Base-by-base conservation (phyloP, 1,140 invertebrate genomes). In the Dreissena rostriformis region DNA sequence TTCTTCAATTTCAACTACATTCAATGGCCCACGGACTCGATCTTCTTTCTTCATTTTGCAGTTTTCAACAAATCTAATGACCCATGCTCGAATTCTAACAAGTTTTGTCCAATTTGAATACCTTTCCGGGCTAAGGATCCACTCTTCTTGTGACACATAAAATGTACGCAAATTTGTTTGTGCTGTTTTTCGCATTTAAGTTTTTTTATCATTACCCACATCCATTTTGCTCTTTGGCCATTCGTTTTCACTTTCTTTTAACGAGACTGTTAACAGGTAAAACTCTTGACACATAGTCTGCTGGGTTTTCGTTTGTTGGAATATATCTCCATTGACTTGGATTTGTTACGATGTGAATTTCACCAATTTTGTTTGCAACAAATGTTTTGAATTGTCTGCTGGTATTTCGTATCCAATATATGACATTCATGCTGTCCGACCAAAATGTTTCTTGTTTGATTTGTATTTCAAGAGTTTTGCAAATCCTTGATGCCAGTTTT, bases 31-130 rank as follows among this genome's bases (percentile, higher is more conserved):
- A 39, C 39, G 2, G 39, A 39, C 39, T 39, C 39, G 39, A 39
- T 39, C 39, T 2, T 39, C 39, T 39, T 39, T 39, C 39, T 39
- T 39, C 39, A 39, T 39, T 2, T 39, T 39, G 39, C 39, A 39
- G 39, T 39, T 39, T 39, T 39, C 39, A 39, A 39, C 39, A 39
- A 39, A 39, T 39, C 70, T 6, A 26, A 4, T n/a, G 15, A 81
- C 79, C 79, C 79, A 81, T 14, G 70, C 55, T 65, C 28, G 70
- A 10, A 79, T 66, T 19, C 53, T n/a, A 19, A 79, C 65, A 19
- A 53, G 5, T 19, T 79, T 53, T 29, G 12, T 53, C 65, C 66
- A 79, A 29, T 53, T 68, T 15, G 65, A 79, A 28, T 71, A 79
- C 0, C 53, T 28, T 29, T 5, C 22, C 8, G 77, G 65, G 57